A percentile compares a stretch with the other conserved stretches of the same genome.
Evolutionary conservation across 2,797 vertebrate species (phyloP).

Genomic region (Echiichthys vipera): DNA sequence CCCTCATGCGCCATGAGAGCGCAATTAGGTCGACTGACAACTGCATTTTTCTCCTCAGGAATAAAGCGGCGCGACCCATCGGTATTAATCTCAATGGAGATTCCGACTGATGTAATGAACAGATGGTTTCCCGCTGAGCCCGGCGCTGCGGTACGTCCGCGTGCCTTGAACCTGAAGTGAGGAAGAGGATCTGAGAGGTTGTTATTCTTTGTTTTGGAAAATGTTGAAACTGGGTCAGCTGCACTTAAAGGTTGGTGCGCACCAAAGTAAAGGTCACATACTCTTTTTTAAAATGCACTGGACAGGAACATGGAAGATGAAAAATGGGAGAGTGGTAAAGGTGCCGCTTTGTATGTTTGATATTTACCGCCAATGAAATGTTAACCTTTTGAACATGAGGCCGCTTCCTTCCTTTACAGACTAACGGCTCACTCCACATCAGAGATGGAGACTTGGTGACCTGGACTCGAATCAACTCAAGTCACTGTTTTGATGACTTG

Average conservation of each 20-base stretch:
- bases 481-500: too few species aligned
- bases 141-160: background rate
- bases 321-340: background rate
- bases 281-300: slow-evolving; percentile 8
- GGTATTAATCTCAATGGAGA: slow-evolving; percentile 69
- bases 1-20: slow-evolving; percentile 72
- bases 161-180: slow-evolving; percentile 24
- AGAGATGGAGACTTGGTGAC: too few species aligned
- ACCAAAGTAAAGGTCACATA: slow-evolving; percentile 55
- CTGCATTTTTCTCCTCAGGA: slow-evolving; percentile 75
- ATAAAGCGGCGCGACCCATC: slow-evolving; percentile 59
- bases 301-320: slow-evolving; percentile 1
- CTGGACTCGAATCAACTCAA: too few species aligned
- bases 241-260: slow-evolving; percentile 34
- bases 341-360: background rate
- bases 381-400: background rate
- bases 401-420: too few species aligned
- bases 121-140: slow-evolving; percentile 46
- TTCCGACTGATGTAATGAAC: slow-evolving; percentile 60
- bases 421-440: too few species aligned
- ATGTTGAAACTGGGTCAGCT: slow-evolving; percentile 43
- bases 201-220: background rate
- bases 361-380: background rate
- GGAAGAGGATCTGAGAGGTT: slow-evolving; percentile 20
- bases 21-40: slow-evolving; percentile 75